phyloP scores from a whole-genome alignment of 2,797 vertebrate genomes.

The Sparidentex hasta region DNA sequence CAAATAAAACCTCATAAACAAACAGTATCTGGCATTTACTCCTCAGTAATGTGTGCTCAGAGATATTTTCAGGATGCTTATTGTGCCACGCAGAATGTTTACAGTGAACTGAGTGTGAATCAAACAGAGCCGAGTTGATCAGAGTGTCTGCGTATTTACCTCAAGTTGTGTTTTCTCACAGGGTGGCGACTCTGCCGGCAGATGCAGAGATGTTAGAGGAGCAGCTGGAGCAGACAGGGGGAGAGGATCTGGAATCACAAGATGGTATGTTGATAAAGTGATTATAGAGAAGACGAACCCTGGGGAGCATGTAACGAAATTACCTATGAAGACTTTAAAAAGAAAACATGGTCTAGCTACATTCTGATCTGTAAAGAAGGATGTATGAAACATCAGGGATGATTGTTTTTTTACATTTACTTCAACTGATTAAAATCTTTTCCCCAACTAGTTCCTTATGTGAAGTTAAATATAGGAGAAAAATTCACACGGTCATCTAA shows the following conservation, averaged over 20 bases:
- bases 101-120: not conserved
- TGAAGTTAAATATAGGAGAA: not conserved
- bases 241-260: constrained; percentile 9
- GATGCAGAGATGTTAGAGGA: constrained; percentile 8
- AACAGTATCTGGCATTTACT: not conserved
- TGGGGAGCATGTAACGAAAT: constrained; percentile 9
- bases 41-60: not conserved
- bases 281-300: constrained; percentile 20
- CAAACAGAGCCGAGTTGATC: not conserved
- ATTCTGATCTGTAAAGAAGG: not conserved
- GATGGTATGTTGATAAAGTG: constrained; percentile 40
- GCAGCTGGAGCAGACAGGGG: constrained; percentile 9
- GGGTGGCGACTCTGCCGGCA: not conserved
- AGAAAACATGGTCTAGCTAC: constrained; percentile 10
- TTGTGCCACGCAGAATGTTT: not conserved
- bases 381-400: not conserved
- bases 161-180: constrained; percentile 23
- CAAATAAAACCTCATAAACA: not conserved
- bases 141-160: not conserved
- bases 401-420: not conserved
- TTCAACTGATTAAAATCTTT: not conserved
- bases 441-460: not conserved
- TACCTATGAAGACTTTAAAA: constrained; percentile 4
- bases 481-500: too few species aligned
- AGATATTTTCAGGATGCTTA: not conserved